Evolutionary conservation across 2,888 invertebrate species (phyloP), one percentile per base, ranked within the genome.

Genomic region (Eilema caniola): DNA sequence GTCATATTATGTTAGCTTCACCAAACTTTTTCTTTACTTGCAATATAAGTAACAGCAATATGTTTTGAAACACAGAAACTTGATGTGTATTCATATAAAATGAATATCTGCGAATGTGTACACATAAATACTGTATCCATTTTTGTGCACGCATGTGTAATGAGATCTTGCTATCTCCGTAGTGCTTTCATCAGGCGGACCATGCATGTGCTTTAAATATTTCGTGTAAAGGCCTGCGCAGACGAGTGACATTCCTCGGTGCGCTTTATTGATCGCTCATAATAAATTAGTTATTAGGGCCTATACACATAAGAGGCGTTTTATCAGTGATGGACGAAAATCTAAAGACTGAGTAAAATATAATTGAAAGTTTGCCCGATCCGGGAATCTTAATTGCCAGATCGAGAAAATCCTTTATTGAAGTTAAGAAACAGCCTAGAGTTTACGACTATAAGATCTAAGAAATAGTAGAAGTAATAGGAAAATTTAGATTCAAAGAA

Each of bases 141-240:
- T 70, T 71, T 76, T 76, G 10, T 70, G 82, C 12, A 62, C 67
- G 57, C 4, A 70, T 64, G 76, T 81, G 80, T 80, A 82, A 68
- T 72, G 78, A 61, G 62, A 82, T 82, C 68, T 74, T 69, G 73
- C 72, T 73, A 74, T 71, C 53, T 73, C 59, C 62, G 69, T 69
- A 71, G 73, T 65, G 78, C 69, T 72, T 78, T 80, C 78, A 80
- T 76, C 76, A 74, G 63, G 67, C 56, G 68, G 76, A 65, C 74
- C 64, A 63, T 74, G 72, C 62, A 76, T 73, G 80, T 72, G 82
- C 71, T 73, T 66, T 70, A 63, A 72, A 71, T 76, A 74, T 74
- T 80, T 59, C 1, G 56, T 60, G 70, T 71, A 70, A 73, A 70
- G 64, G 76, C 74, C 73, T 72, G 75, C 74, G 74, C 75, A 61